Conservation (phyloP, 1,140 invertebrate genomes). For the Drosophila prosaltans region DNA sequence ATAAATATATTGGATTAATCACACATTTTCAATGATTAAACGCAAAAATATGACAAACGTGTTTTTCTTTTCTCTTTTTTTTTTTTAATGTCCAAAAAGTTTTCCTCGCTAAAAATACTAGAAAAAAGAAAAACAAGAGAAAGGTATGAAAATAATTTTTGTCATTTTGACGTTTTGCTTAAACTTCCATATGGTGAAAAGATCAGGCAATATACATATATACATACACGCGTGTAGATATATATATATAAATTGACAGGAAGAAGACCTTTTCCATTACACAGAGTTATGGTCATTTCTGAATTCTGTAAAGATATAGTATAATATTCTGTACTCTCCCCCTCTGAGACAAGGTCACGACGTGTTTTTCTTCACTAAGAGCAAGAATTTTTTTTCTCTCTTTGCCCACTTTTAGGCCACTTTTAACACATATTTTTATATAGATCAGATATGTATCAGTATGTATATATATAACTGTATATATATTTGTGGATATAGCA, state of each 20-base stretch:
- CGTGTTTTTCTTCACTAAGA: conserved; percentile 38
- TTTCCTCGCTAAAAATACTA: conserved; percentile 32
- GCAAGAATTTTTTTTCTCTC: conserved; percentile 15
- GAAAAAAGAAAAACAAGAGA: conserved; percentile 61
- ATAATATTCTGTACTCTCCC: neutral
- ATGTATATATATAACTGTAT: conserved; percentile 13
- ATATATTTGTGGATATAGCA: neutral
- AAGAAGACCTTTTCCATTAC: conserved; percentile 41
- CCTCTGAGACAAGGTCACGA: conserved; percentile 44
- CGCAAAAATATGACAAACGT: conserved; percentile 68
- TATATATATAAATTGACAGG: neutral
- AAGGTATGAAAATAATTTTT: conserved; percentile 53
- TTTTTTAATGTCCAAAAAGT: conserved; percentile 37
- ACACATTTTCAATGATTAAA: conserved; percentile 59
- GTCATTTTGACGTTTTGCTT: conserved; percentile 25
- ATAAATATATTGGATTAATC: conserved; percentile 47
- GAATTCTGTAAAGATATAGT: neutral
- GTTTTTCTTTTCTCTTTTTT: conserved; percentile 42
- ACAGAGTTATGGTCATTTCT: conserved; percentile 21
- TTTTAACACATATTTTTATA: conserved; percentile 27
- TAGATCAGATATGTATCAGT: conserved; percentile 30
- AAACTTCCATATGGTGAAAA: conserved; percentile 50
- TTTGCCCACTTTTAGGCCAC: conserved; percentile 30
- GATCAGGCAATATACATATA: conserved; percentile 18
- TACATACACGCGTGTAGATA: neutral